Evolutionary conservation across 1,140 invertebrate species (phyloP).

Genomic region (Saccostrea cuccullata): DNA sequence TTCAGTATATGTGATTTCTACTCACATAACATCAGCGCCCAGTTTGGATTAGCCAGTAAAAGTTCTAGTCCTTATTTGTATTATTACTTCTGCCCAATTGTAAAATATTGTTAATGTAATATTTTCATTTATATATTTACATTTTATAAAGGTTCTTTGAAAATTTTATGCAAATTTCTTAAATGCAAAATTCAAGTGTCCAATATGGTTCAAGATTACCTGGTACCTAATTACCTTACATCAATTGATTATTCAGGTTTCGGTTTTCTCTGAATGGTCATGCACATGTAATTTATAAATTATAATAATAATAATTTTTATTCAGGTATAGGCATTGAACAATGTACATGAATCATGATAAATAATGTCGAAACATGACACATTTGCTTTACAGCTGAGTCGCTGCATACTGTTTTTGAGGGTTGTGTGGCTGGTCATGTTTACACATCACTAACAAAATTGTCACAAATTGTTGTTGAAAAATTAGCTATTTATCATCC

Average conservation of each 20-base stretch:
- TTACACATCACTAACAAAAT: neutral
- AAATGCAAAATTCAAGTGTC: neutral
- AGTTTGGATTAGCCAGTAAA: constrained; percentile 5
- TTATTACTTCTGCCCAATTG: neutral
- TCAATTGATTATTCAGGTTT: neutral
- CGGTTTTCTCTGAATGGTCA: neutral
- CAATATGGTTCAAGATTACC: neutral
- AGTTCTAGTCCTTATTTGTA: neutral
- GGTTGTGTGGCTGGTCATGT: neutral
- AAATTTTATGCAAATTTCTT: neutral
- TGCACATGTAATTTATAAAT: neutral
- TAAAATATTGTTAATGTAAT: neutral
- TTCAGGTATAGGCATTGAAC: too few species aligned
- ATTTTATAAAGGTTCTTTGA: neutral
- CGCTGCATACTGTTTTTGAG: neutral
- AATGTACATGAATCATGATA: too few species aligned
- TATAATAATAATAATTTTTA: neutral
- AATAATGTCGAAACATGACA: neutral
- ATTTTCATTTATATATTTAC: neutral
- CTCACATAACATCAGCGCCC: too few species aligned
- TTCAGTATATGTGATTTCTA: neutral
- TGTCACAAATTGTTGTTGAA: constrained; percentile 1
- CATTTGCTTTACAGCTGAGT: neutral
- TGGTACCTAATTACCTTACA: neutral
- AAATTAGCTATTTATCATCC: neutral